Evolutionary conservation across 2,888 invertebrate genomes (phyloP), one percentile per base, ranked within the genome.

Genomic region (Charanyca ferruginea): DNA sequence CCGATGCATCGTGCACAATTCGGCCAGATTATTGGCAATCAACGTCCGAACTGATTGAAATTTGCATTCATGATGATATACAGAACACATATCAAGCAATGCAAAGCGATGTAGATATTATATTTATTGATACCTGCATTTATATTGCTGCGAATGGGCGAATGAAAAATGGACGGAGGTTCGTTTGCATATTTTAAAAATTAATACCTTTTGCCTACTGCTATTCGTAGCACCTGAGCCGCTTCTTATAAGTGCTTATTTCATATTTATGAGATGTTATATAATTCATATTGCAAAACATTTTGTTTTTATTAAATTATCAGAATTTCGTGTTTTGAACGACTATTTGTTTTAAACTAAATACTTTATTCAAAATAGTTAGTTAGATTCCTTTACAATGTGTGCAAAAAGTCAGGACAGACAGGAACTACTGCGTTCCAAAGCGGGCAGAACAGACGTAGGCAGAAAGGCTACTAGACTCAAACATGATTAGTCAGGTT

Each of bases 11-110:
- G 49, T 53, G 38, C 63, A 52, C 66, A 61, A 69, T 68, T 51
- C 61, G 52, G 53, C 32, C 64, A 72, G 79, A 81, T 80, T 81
- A 81, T 81, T 83, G 74, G 32, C 79, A 83, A 82, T 83, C 83
- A 77, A 61, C 66, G 57, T 59, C 23, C 28, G 35, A 41, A 25
- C 55, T 68, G 73, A 82, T 79, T 74, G 74, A 81, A 76, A 82
- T 81, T 77, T 81, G 66, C 77, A 81, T 74, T 67, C 47, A 65
- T 60, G 51, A 69, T 66, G 52, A 41, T 45, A 35, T 51, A 35
- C 23, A 32, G 51, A 42, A 7, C 8, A 32, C 45, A 44, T 48
- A 44, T 16, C 52, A 41, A 11, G 22, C 18, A 22, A 44, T 41
- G 20, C 18, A 35, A 41, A 11, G 22, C 18, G 25, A 44, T 41